Base-by-base conservation (phyloP, 2,888 invertebrate genomes). In the Criorhina ranunculi region DNA sequence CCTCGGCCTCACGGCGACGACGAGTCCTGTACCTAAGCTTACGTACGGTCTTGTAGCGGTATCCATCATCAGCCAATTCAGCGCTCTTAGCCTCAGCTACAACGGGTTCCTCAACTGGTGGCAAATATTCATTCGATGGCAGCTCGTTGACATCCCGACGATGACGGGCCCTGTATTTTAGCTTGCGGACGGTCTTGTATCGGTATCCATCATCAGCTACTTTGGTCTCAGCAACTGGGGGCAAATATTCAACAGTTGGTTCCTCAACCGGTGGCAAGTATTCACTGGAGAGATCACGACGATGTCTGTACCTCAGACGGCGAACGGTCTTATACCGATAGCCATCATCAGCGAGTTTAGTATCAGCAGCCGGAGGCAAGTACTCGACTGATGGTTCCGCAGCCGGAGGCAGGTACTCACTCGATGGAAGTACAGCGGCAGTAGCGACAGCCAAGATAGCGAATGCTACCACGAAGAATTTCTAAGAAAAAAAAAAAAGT, bases 101-200 rank as follows among this genome's bases (percentile, higher is more conserved):
- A 7, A 86, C 81, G 35, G 86, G 83, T 44, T 86, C 89, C 42
- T 76, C 87, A 31, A 66, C 87, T 4, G 91, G 90, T 9, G 91
- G 91, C 79, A 90, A 73, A 53, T 91, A 90, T 46, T 89, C 90
- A 60, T 86, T 88, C 89, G 77, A 83, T 57, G 90, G 90, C 87
- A 76, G 88, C 86, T 91, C 90, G 49, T 51, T 75, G 9, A 91
- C 89, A 87, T 91, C 91, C 53, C 91, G 91, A 86, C 91, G 90
- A 64, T 90, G 90, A 37, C 91, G 90, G 2, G 89, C 81, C 83
- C 91, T 90, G 87, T 88, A 89, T 86, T 89, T 90, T 3, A 91
- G 78, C 77, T 89, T 90, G 72, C 91, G 91, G 17, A 91, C 88
- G n/a, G 91, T 91, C 86, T 91, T 90, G 81, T 91, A 91, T 12